phyloP scores from a whole-genome alignment of 1,140 invertebrate genomes.

The Rhagoletis pomonella region DNA sequence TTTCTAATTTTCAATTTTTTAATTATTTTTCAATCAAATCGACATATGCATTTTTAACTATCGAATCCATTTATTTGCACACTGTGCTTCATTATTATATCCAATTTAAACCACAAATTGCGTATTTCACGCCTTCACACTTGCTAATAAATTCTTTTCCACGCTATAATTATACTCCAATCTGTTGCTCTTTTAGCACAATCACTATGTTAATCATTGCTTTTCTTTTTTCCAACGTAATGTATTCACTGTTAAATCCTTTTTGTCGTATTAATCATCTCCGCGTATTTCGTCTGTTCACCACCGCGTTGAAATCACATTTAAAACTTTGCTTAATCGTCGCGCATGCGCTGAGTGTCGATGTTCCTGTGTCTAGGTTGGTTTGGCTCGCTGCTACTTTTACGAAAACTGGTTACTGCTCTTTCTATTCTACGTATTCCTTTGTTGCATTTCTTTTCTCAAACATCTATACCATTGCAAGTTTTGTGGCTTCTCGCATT shows the following conservation, averaged over 20 bases:
- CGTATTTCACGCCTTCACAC: no score
- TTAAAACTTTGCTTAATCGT: not conserved
- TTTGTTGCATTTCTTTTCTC: conserved; percentile 33
- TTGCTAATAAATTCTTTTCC: no score
- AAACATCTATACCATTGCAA: not conserved
- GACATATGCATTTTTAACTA: not conserved
- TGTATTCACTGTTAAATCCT: not conserved
- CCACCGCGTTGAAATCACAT: conserved; percentile 18
- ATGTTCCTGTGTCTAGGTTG: not conserved
- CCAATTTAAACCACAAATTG: no score
- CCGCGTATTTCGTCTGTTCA: not conserved
- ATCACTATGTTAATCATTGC: no score
- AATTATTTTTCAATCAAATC: no score
- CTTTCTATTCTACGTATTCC: conserved; percentile 15
- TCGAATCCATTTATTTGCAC: not conserved
- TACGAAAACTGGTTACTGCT: conserved; percentile 36
- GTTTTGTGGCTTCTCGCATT: not conserved
- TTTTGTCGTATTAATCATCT: not conserved
- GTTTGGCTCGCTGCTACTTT: not conserved
- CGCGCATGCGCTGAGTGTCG: not conserved
- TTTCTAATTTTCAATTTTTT: not conserved
- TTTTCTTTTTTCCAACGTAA: no score
- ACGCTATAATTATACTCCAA: no score
- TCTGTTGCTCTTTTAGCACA: no score
- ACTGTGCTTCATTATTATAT: no score